Base-by-base conservation (phyloP, 2,888 invertebrate genomes). In the Phortica okadai region DNA sequence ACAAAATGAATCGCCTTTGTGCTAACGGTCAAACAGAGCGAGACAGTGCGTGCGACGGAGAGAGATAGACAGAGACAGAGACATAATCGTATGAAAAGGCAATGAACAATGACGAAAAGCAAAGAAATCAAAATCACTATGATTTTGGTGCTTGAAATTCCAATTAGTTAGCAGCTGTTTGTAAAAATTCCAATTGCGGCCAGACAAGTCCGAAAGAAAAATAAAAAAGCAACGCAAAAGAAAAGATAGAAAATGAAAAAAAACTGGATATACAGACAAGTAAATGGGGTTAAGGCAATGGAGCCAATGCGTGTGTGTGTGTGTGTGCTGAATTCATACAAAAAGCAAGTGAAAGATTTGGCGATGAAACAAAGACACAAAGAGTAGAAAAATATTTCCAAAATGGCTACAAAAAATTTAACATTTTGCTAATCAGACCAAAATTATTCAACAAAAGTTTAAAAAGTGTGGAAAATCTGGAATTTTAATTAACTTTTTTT, bases 161-260 rank as follows among this genome's bases (percentile, higher is more conserved):
- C 84, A 85, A 85, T 85, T 85, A 85, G 82, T 84, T 85, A 83
- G 87, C 87, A 87, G 84, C 87, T 85, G 85, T 78, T 87, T 54
- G 56, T 16, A 16, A 16, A 56, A 56, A 56, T 56, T 56, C 56
- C 56, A 56, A 56, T 56, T 56, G n/a, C 16, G 56, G 56, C 56
- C 56, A 56, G 14, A 10, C 56, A 14, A 56, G 14, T 6, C 56
- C n/a, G 16, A 16, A 1, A 5, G n/a, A 56, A n/a, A 16, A 8
- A 56, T 0, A 0, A 10, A 56, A 14, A 56, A 11, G 56, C n/a
- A 14, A 16, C 16, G 16, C 56, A 56, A 56, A 16, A 56, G n/a
- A 56, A 56, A 16, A 56, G 56, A 56, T 16, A 56, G n/a, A n/a
- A 16, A 16, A 16, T 56, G n/a, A 56, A 56, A 56, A 56, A 56